Conservation (phyloP, 2,888 invertebrate genomes). For the Arrhopalites spinosus region DNA sequence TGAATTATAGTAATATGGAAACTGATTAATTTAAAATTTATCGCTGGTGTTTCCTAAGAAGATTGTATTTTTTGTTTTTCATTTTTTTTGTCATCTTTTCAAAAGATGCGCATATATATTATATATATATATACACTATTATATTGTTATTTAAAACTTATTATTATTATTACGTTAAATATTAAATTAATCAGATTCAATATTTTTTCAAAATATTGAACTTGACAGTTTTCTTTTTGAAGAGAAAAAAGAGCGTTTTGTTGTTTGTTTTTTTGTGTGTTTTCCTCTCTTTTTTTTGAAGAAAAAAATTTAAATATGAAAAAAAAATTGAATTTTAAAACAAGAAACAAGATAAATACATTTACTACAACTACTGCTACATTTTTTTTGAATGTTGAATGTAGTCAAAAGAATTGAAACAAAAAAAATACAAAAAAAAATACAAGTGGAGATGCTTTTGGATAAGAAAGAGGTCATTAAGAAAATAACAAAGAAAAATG, state of each 20-base stretch:
- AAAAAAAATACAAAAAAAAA: slow-evolving; percentile 18
- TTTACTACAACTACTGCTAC: slow-evolving; percentile 18
- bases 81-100: not conserved
- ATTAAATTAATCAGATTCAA: slow-evolving; percentile 13
- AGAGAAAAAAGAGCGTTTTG: slow-evolving; percentile 8
- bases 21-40: slow-evolving; percentile 21
- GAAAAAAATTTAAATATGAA: slow-evolving; percentile 15
- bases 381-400: slow-evolving; percentile 33
- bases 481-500: slow-evolving; percentile 33
- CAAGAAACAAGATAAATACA: slow-evolving; percentile 22
- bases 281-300: not conserved
- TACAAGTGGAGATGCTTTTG: slow-evolving; percentile 35
- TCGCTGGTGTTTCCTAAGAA: not conserved
- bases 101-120: not conserved
- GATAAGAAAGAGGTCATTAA: slow-evolving; percentile 38
- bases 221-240: slow-evolving; percentile 15
- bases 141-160: not conserved
- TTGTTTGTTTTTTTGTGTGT: not conserved
- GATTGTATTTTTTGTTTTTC: slow-evolving; percentile 1
- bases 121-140: too few relatives aligned
- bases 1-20: not conserved
- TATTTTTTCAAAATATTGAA: slow-evolving; percentile 2
- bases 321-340: slow-evolving; percentile 13
- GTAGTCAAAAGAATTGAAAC: slow-evolving; percentile 13
- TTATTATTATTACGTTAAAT: slow-evolving; percentile 9